phyloP scores from a whole-genome alignment of 1,140 invertebrate genomes.

The Nebria ingens region DNA sequence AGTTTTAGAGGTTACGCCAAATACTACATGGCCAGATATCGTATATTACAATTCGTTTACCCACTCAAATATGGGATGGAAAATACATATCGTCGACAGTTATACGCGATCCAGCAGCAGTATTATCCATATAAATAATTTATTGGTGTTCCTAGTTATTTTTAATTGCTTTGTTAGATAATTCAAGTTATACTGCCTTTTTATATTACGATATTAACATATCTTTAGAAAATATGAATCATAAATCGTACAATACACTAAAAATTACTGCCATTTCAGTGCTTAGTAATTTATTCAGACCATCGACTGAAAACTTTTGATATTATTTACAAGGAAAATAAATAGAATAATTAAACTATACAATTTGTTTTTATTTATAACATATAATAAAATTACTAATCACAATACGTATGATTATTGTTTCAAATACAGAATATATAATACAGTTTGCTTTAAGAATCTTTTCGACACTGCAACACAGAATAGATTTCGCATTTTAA shows the following conservation, averaged over 20 bases:
- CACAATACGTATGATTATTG: neutral
- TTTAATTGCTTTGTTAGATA: conserved; percentile 12
- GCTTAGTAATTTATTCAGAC: neutral
- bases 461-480: too few species aligned
- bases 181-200: neutral
- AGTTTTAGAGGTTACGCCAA: conserved; percentile 71
- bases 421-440: neutral
- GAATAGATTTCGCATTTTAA: too few species aligned
- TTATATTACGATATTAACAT: neutral
- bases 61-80: conserved; percentile 84
- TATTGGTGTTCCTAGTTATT: neutral
- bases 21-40: conserved; percentile 80
- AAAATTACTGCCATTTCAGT: neutral
- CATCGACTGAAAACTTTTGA: too few species aligned
- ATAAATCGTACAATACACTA: neutral
- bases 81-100: conserved; percentile 73
- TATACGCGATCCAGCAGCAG: conserved; percentile 31
- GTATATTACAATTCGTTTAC: conserved; percentile 93
- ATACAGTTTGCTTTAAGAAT: too few species aligned
- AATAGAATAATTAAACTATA: neutral
- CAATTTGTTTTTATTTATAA: neutral
- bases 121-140: neutral
- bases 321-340: neutral
- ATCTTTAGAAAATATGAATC: too few species aligned
- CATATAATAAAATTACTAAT: neutral